phyloP scores from a whole-genome alignment of 2,888 invertebrate species.

The Tricholauxania praeusta region DNA sequence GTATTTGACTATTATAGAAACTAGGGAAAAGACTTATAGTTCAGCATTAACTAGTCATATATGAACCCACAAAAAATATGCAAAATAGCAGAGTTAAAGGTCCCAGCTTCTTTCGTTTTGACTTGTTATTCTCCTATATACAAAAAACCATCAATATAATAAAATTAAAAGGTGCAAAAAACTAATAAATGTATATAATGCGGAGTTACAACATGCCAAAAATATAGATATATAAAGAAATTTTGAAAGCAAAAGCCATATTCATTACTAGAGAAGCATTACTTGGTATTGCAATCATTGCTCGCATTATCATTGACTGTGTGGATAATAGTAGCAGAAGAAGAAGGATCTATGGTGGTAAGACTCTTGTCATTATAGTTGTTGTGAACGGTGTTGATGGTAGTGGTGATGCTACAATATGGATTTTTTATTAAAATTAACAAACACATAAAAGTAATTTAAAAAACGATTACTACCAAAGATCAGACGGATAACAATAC shows the following conservation, averaged over 20 bases:
- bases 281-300: conserved; percentile 55
- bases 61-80: no score
- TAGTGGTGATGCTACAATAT: conserved; percentile 30
- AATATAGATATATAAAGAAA: neutral
- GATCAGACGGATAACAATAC: conserved; percentile 29
- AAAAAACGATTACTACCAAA: conserved; percentile 1
- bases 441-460: conserved; percentile 7
- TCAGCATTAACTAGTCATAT: no score
- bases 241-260: conserved; percentile 12
- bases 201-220: neutral
- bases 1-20: no score
- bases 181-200: neutral
- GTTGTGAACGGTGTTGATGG: conserved; percentile 14
- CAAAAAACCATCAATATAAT: neutral
- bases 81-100: no score
- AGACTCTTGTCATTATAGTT: conserved; percentile 15
- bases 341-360: conserved; percentile 28
- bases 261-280: conserved; percentile 46
- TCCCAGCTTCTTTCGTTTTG: no score
- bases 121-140: no score
- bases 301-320: conserved; percentile 43
- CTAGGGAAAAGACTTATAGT: no score
- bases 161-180: neutral
- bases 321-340: conserved; percentile 11
- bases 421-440: conserved; percentile 16